Base-by-base conservation (phyloP, 2,888 invertebrate species). In the Parnassius apollo region DNA sequence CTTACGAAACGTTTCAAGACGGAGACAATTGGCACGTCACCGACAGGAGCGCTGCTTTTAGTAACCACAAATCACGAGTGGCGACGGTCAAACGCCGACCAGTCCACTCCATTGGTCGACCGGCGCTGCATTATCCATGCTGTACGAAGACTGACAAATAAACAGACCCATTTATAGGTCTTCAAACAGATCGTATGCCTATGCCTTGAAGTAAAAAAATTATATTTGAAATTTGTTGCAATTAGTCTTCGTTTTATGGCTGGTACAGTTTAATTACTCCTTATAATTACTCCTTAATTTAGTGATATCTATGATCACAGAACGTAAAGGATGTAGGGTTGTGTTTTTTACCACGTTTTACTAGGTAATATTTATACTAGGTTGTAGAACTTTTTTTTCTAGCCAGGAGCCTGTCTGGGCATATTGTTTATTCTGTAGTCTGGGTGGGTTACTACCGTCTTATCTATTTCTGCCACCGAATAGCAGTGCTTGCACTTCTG, bases 21-120 rank as follows among this genome's bases (percentile, higher is more conserved):
- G 85, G 81, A 90, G 89, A 90, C 90, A 89, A 90, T 91, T 83
- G 89, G 83, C 83, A 82, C 86, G 90, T 91, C 91, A 90, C 80
- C 79, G 79, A 76, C 90, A 90, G 88, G 82, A 86, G 84, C 75
- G 80, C 78, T 76, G 79, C 77, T 73, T 78, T 80, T 78, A 80
- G 80, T 78, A 77, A 85, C 90, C 89, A 88, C 90, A 89, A 88
- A 88, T 90, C 90, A 88, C 75, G 75, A 71, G 75, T 74, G 81
- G 75, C 80, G 76, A 75, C 78, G 82, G 82, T 78, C 83, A 80
- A 77, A 78, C 78, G 77, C 69, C 70, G 68, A 65, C 66, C 63
- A 53, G 44, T 46, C 51, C 62, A 66, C 65, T 64, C 65, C 64
- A 67, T 62, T 62, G 63, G 59, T 62, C 59, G 57, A 53, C 61